phyloP scores from a whole-genome alignment of 2,888 invertebrate genomes.

The Sialis fuliginosa region DNA sequence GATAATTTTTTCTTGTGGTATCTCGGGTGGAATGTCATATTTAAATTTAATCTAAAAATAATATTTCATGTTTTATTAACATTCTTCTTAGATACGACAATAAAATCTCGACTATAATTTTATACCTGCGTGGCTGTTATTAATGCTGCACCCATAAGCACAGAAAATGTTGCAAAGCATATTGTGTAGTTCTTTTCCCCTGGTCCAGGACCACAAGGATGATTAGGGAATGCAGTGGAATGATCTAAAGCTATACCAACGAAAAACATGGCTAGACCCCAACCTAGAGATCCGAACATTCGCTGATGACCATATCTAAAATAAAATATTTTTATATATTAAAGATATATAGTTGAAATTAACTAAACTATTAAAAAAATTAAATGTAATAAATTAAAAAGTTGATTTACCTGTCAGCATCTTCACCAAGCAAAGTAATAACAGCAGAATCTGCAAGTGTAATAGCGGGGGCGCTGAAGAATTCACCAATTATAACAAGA shows the following conservation, averaged over 20 bases:
- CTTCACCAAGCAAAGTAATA: slow-evolving; percentile 75
- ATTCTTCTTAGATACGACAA: neutral
- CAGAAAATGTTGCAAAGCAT: slow-evolving; percentile 94
- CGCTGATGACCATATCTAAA: slow-evolving; percentile 81
- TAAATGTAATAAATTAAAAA: neutral
- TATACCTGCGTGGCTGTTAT: slow-evolving; percentile 78
- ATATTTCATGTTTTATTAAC: neutral
- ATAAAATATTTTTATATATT: neutral
- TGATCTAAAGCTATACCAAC: slow-evolving; percentile 93
- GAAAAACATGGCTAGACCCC: slow-evolving; percentile 98
- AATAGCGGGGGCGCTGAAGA: slow-evolving; percentile 91
- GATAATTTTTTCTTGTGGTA: slow-evolving; percentile 20
- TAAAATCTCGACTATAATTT: slow-evolving; percentile 13
- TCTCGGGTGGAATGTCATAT: slow-evolving; percentile 32
- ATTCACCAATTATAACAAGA: slow-evolving; percentile 90
- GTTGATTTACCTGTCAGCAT: slow-evolving; percentile 46
- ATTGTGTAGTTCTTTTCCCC: slow-evolving; percentile 97
- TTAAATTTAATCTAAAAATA: slow-evolving; percentile 38
- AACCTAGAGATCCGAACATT: slow-evolving; percentile 95
- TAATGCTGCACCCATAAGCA: slow-evolving; percentile 88
- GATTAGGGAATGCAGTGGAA: slow-evolving; percentile 86
- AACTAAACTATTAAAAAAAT: neutral
- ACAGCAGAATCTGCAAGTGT: slow-evolving; percentile 88
- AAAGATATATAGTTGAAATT: neutral
- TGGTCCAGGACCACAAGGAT: slow-evolving; percentile 75